phyloP scores from a whole-genome alignment of 2,113 vertebrate genomes.

The Alectura lathami region DNA sequence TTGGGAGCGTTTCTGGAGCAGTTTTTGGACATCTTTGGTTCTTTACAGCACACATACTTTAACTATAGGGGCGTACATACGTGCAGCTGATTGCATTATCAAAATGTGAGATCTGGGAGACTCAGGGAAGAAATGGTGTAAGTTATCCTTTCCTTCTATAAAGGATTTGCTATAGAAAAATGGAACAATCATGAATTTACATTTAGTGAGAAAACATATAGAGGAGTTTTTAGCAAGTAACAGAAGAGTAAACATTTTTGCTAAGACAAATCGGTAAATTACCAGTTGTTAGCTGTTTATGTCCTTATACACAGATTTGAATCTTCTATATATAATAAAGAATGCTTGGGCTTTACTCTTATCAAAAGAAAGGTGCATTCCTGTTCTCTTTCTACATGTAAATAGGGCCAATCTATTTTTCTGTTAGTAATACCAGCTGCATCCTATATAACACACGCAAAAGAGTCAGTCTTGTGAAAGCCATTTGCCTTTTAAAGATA shows the following conservation, averaged over 20 bases:
- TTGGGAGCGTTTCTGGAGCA: neutral
- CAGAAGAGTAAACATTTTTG: neutral
- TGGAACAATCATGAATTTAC: neutral
- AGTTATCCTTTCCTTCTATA: neutral
- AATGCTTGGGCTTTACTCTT: neutral
- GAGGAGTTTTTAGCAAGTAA: neutral
- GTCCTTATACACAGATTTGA: neutral
- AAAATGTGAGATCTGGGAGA: neutral
- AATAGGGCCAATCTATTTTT: neutral
- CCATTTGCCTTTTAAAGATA: neutral
- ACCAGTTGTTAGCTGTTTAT: neutral
- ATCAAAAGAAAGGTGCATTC: neutral
- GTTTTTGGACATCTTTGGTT: neutral
- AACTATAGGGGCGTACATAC: rapidly evolving
- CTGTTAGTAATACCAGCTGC: neutral
- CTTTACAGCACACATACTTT: neutral
- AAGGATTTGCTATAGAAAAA: neutral
- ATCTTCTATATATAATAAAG: neutral
- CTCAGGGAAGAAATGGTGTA: neutral
- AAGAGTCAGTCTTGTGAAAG: neutral
- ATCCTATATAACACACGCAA: neutral
- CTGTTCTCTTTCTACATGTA: neutral
- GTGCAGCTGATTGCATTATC: neutral
- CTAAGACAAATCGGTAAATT: neutral
- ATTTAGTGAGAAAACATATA: neutral